These are phyloP conservation scores for Selene dorsalis DNA, from an alignment of 2,797 vertebrate genomes.

Conservation along the genomic window DNA sequence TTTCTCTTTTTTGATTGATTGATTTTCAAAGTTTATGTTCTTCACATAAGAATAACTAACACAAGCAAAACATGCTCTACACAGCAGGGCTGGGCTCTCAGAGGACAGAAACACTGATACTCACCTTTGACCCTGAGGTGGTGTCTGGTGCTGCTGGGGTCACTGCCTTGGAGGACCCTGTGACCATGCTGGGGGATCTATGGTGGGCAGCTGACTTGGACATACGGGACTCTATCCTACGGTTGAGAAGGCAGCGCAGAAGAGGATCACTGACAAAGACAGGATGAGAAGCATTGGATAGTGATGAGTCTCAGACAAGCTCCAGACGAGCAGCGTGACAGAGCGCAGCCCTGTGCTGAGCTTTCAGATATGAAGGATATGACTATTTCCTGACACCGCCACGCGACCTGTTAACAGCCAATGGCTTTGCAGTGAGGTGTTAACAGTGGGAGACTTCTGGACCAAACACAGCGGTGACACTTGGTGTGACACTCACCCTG, in stretches of 20 bases:
- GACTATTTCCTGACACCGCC: conserved; percentile 72
- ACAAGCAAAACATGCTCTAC: not conserved
- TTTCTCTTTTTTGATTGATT: not conserved
- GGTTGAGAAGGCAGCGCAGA: conserved; percentile 50
- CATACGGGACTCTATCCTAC: conserved; percentile 91
- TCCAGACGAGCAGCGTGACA: conserved; percentile 9
- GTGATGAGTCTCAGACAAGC: conserved; percentile 37
- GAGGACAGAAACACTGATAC: conserved; percentile 22
- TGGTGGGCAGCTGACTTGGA: conserved; percentile 90
- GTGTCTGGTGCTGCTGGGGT: conserved; percentile 87
- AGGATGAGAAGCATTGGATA: conserved; percentile 19
- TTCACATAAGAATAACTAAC: conserved; percentile 1
- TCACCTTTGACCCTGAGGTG: conserved; percentile 90
- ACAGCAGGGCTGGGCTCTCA: not conserved
- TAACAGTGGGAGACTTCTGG: conserved; percentile 37
- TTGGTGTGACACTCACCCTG: conserved; percentile 16
- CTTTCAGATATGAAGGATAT: conserved; percentile 68
- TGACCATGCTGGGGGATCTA: conserved; percentile 95
- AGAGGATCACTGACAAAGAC: conserved; percentile 37
- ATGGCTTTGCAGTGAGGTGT: conserved; percentile 43
- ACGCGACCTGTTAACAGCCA: conserved; percentile 54
- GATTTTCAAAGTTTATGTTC: not conserved
- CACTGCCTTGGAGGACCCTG: conserved; percentile 89
- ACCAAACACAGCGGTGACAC: conserved; percentile 32
- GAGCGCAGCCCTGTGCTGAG: conserved; percentile 46